A percentile compares a stretch with the other conserved stretches of the same genome.
Evolutionary conservation across 2,113 vertebrate species (phyloP).

Genomic region (human): DNA sequence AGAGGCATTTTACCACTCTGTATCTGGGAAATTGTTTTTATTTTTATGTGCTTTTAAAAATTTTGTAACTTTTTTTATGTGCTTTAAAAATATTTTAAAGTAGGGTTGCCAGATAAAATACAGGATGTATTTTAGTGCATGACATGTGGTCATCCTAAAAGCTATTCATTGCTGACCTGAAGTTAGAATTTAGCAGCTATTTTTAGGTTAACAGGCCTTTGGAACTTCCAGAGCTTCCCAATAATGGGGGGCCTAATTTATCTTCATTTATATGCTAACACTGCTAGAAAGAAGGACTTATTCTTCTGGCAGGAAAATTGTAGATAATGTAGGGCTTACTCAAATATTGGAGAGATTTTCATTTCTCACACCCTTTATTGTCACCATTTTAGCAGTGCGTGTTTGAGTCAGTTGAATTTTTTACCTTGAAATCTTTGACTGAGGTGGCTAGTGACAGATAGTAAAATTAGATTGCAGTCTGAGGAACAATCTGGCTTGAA

Average conservation of each 20-base stretch:
- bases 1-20: not conserved
- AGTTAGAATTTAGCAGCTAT: not conserved
- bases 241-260: not conserved
- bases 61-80: not conserved
- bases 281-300: not conserved
- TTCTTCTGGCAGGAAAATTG: not conserved
- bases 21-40: not conserved
- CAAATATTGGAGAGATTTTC: not conserved
- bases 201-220: not conserved
- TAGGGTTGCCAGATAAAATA: not conserved
- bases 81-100: conserved; percentile 41
- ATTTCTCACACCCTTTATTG: not conserved
- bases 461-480: not conserved
- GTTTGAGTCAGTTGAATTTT: not conserved
- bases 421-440: conserved; percentile 16
- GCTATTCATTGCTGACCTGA: not conserved
- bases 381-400: not conserved
- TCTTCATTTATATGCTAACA: conserved; percentile 13
- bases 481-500: not conserved
- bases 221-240: not conserved
- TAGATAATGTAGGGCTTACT: not conserved
- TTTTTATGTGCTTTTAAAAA: not conserved
- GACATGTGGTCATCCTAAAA: not conserved
- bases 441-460: not conserved
- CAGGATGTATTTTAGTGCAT: not conserved